A percentile compares a stretch with the other conserved stretches of the same genome.
Conservation (phyloP, 1,140 invertebrate genomes). For the Pogonognathellus flavescens region DNA sequence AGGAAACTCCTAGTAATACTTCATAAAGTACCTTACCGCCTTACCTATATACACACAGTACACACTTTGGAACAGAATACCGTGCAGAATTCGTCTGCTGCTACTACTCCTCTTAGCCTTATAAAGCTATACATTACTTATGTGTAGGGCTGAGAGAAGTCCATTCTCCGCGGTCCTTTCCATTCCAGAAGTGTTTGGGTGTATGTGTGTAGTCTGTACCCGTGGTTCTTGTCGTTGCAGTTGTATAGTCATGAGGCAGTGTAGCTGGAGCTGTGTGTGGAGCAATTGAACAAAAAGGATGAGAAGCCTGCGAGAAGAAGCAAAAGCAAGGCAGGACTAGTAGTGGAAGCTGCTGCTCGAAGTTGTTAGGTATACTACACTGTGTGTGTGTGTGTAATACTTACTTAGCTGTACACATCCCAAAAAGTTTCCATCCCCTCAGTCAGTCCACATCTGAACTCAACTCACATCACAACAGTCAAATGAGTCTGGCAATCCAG, state of each 20-base stretch:
- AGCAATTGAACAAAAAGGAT: no score
- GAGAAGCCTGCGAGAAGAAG: background rate
- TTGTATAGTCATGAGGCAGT: no score
- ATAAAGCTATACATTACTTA: no score
- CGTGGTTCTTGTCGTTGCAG: background rate
- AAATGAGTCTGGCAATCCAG: slow-evolving; percentile 37
- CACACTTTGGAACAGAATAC: no score
- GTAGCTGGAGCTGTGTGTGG: no score
- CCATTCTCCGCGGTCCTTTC: background rate
- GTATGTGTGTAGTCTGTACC: background rate
- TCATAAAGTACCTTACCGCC: no score
- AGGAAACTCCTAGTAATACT: no score
- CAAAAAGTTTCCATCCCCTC: slow-evolving; percentile 31
- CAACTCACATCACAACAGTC: slow-evolving; percentile 30
- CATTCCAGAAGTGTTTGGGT: background rate
- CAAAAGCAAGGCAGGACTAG: background rate
- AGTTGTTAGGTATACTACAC: slow-evolving; percentile 15
- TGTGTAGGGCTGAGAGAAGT: no score
- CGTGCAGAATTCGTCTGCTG: no score
- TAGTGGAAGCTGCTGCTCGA: background rate
- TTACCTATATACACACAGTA: no score
- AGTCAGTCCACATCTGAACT: slow-evolving; percentile 34
- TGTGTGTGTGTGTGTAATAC: background rate
- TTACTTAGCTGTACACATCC: background rate
- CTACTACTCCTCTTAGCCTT: no score